A percentile compares a stretch with the other conserved stretches of the same genome.
Conservation (phyloP, 1,140 invertebrate species). For the Brachionus rotundiformis region DNA sequence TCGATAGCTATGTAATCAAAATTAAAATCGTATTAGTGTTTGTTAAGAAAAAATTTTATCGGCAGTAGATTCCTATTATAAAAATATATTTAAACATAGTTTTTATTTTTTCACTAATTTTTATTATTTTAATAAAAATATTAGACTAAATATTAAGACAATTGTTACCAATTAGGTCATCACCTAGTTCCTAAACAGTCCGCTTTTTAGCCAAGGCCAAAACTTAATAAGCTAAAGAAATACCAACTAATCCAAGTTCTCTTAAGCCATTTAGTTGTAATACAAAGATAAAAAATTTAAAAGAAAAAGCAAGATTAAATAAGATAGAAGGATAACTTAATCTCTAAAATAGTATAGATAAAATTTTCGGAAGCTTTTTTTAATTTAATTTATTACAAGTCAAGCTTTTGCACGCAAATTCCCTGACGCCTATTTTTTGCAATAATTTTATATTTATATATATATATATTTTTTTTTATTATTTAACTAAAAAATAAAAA, state of each 20-base stretch:
- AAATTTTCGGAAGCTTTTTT: not conserved
- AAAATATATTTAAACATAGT: not conserved
- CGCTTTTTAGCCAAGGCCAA: not conserved
- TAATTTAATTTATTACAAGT: not conserved
- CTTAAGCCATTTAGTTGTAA: not conserved
- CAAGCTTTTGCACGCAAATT: too few species aligned
- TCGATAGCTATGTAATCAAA: not conserved
- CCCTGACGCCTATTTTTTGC: not conserved
- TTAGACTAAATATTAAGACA: slow-evolving; percentile 3
- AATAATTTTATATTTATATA: too few species aligned
- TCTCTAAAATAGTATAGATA: not conserved
- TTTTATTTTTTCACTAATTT: not conserved
- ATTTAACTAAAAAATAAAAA: too few species aligned
- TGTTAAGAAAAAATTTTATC: not conserved
- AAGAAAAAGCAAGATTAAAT: not conserved
- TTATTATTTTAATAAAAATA: not conserved
- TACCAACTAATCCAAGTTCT: not conserved
- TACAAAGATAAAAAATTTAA: not conserved
- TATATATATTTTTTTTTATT: too few species aligned
- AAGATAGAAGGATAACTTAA: not conserved
- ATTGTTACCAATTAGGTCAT: not conserved
- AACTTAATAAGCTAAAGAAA: not conserved
- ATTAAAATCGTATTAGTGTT: slow-evolving; percentile 5
- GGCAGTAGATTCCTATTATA: not conserved
- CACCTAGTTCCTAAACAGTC: not conserved